phyloP scores from a whole-genome alignment of 2,797 vertebrate species.

The Poeciliopsis paucimaculata region DNA sequence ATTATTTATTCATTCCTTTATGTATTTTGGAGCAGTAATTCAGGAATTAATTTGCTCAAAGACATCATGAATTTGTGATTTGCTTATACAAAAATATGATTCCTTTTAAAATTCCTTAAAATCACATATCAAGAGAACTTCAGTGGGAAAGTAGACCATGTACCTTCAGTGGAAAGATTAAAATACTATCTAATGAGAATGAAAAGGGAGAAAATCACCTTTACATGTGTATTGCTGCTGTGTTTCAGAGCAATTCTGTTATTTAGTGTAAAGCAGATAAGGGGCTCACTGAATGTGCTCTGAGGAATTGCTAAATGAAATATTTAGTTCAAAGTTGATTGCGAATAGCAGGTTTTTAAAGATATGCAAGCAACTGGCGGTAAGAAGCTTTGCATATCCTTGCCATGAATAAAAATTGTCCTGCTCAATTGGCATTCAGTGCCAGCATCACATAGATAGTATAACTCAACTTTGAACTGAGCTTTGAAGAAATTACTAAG shows the following conservation, averaged over 20 bases:
- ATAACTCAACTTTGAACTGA: slow-evolving; percentile 47
- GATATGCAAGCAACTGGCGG: slow-evolving; percentile 69
- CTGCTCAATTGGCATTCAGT: slow-evolving; percentile 57
- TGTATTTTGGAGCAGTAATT: neutral
- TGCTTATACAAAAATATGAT: neutral
- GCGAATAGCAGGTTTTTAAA: slow-evolving; percentile 54
- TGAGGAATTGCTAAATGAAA: slow-evolving; percentile 43
- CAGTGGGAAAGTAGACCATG: neutral
- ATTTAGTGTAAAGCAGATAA: slow-evolving; percentile 40
- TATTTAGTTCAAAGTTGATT: slow-evolving; percentile 55
- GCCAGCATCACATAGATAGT: slow-evolving; percentile 22
- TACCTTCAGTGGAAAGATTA: neutral
- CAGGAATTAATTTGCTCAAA: neutral
- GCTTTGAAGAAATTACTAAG: slow-evolving; percentile 35
- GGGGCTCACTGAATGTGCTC: slow-evolving; percentile 5
- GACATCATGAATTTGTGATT: neutral
- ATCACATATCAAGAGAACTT: neutral
- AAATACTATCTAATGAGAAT: neutral
- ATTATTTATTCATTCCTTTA: slow-evolving; percentile 16
- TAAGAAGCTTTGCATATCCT: slow-evolving; percentile 69
- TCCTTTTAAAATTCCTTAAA: neutral
- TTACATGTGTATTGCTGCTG: slow-evolving; percentile 5
- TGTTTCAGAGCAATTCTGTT: slow-evolving; percentile 3
- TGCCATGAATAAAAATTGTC: slow-evolving; percentile 37
- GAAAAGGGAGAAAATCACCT: slow-evolving; percentile 16